Percentiles rank a stretch among this genome's conserved stretches.
Evolutionary conservation across 2,113 vertebrate species (phyloP).

Genomic region (Lichenostomus cassidix): DNA sequence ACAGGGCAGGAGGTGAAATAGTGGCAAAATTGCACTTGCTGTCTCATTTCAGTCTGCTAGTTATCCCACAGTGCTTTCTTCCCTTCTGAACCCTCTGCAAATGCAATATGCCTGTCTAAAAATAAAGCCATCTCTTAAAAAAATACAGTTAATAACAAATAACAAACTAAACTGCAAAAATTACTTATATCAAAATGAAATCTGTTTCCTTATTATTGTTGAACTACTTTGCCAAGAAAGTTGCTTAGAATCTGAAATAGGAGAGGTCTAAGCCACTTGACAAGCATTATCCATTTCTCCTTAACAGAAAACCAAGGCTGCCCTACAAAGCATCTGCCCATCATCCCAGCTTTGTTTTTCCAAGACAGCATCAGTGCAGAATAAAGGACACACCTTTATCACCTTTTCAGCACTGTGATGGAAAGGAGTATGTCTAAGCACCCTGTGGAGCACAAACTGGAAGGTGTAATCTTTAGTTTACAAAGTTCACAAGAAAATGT

Average conservation of each 20-base stretch:
- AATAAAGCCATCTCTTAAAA: neutral
- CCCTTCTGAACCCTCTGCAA: conserved; percentile 27
- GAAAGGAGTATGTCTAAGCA: neutral
- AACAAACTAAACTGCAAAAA: neutral
- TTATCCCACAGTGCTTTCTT: neutral
- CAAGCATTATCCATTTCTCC: neutral
- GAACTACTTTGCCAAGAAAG: neutral
- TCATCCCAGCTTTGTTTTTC: neutral
- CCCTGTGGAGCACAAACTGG: neutral
- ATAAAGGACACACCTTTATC: neutral
- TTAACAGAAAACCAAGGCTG: neutral
- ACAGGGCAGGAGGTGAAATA: neutral
- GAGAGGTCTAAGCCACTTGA: neutral
- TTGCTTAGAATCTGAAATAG: neutral
- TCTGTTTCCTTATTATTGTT: neutral
- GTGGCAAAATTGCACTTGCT: neutral
- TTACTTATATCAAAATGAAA: neutral
- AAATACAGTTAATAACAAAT: neutral
- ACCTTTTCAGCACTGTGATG: neutral
- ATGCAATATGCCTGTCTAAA: neutral
- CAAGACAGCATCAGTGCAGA: neutral
- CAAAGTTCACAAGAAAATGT: neutral
- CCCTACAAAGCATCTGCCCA: neutral
- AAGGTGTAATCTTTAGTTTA: neutral
- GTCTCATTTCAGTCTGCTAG: conserved; percentile 20